Evolutionary conservation across 2,113 vertebrate species (phyloP), one percentile per base, ranked within the genome.

Genomic region (Brienomyrus brachyistius): DNA sequence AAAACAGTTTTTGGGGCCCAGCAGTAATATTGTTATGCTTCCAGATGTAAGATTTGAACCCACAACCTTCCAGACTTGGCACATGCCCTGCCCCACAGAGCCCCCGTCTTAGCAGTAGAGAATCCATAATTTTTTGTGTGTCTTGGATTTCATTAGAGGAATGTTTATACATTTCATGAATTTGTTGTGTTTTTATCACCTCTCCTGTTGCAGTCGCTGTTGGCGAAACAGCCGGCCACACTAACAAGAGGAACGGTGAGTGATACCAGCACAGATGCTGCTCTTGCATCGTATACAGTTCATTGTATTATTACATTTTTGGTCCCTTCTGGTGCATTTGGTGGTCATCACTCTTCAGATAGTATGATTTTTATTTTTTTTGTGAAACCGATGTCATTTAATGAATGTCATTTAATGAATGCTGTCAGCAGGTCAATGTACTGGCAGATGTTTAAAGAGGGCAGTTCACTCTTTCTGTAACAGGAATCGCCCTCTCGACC

Each of bases 171-270:
- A 31, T 31, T 70, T 70, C 9, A 31, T 31, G 31, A 11, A 70
- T 31, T 70, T 70, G 62, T 27, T 70, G 62, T 70, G n/a, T 45
- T 62, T 45, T 62, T 62, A 4, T 27, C 31, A 5, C 86, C 82
- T 21, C 21, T 52, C 23, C n/a, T 66, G 83, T 59, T 88, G 35
- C 8, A 99, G 98, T 98, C 98, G 86, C 95, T 97, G 94, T 96
- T 99, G 96, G 96, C 98, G 90, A 99, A 99, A 95, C 98, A 99
- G 94, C 98, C 98, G 83, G 97, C 97, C 92, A 98, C 98, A 1
- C 98, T 98, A 91, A 98, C 98, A 85, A 97, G 98, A 98, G 97
- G 97, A 93, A 97, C 98, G 40, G 98, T 99, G 95, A 98, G 98
- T 97, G 31, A 89, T 82, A 50, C 50, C 88, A 80, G 62, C 35